phyloP scores from a whole-genome alignment of 2,888 invertebrate species.

The Stomorhina lunata region DNA sequence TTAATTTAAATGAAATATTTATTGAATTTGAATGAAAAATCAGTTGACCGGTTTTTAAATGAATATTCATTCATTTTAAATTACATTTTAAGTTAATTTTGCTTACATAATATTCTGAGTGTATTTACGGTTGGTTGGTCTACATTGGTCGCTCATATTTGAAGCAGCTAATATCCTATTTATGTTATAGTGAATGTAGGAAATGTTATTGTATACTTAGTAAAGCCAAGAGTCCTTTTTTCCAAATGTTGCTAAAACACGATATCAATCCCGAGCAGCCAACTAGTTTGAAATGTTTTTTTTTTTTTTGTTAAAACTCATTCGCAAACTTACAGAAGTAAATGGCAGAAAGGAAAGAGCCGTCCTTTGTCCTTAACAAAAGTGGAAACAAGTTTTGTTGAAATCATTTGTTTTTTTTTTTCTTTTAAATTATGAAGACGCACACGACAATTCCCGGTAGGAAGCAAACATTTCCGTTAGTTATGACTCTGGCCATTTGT shows the following conservation, averaged over 20 bases:
- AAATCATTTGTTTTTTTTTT: constrained; percentile 13
- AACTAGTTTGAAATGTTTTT: not conserved
- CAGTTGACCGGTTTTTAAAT: too few species aligned
- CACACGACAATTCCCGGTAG: constrained; percentile 54
- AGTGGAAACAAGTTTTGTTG: constrained; percentile 24
- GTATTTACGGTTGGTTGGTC: not conserved
- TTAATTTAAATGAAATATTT: too few species aligned
- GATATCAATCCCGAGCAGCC: not conserved
- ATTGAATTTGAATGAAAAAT: too few species aligned
- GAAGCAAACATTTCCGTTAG: constrained; percentile 57
- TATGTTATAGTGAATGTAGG: not conserved
- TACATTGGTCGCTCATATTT: not conserved
- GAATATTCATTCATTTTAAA: not conserved
- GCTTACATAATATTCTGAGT: too few species aligned
- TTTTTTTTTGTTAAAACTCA: not conserved
- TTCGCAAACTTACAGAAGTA: not conserved
- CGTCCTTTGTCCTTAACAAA: not conserved
- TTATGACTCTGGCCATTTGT: constrained; percentile 19
- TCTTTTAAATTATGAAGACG: not conserved
- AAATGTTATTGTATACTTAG: not conserved
- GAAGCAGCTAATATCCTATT: not conserved
- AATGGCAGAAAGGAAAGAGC: not conserved
- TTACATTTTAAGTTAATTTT: not conserved
- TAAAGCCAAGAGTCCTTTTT: constrained; percentile 2
- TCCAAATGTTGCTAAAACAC: constrained; percentile 1